A percentile compares a stretch with the other conserved stretches of the same genome.
These are phyloP conservation scores for Reticulitermes speratus DNA, from an alignment of 1,140 invertebrate genomes.

Conservation along the genomic window DNA sequence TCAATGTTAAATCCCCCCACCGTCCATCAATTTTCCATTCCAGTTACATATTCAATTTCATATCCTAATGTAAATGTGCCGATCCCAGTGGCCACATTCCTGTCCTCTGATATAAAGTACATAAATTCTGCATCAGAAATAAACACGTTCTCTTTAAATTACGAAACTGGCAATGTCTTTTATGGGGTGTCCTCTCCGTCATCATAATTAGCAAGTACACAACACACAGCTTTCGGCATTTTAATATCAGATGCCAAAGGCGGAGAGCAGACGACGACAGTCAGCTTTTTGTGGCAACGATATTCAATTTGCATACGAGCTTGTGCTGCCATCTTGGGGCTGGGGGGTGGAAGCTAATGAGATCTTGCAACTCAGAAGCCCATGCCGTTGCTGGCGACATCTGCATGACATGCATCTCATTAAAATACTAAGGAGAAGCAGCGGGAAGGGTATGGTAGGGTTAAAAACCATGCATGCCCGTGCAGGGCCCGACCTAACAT, in stretches of 20 bases:
- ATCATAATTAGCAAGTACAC: background rate
- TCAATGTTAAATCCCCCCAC: no score
- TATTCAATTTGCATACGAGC: slow-evolving; percentile 6
- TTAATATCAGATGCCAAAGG: slow-evolving; percentile 16
- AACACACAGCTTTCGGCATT: background rate
- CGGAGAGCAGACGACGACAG: background rate
- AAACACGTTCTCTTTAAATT: background rate
- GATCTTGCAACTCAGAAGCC: background rate
- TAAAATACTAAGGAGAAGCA: background rate
- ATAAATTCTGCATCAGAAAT: no score
- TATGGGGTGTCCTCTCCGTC: background rate
- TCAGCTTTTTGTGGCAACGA: slow-evolving; percentile 13
- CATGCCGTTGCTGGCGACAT: background rate
- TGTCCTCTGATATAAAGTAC: no score
- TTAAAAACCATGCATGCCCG: background rate
- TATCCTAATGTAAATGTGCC: no score
- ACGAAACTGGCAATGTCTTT: background rate
- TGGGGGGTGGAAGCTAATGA: slow-evolving; percentile 1
- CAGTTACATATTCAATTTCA: no score
- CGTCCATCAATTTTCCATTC: no score
- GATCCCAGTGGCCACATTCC: no score
- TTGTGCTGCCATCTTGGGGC: slow-evolving; percentile 12
- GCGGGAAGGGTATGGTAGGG: background rate
- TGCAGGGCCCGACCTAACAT: background rate
- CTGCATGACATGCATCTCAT: slow-evolving; percentile 17